Conservation (phyloP, 35 echinoderm and acorn worm species). For the Strongylocentrotus purpuratus region DNA sequence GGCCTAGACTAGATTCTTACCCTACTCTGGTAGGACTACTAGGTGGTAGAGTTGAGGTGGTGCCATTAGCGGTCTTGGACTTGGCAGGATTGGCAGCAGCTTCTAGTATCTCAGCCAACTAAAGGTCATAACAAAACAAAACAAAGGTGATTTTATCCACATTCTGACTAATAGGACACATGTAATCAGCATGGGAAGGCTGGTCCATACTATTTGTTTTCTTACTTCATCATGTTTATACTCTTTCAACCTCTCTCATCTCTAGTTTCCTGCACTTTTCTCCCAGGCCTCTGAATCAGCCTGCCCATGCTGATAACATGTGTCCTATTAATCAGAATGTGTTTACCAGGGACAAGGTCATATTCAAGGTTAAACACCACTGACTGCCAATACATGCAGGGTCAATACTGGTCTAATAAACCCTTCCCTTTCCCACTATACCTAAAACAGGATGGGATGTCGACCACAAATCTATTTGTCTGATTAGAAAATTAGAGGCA, state of each 20-base stretch:
- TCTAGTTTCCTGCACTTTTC: neutral
- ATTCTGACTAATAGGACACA: too few relatives aligned
- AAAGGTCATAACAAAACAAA: neutral
- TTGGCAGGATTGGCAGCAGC: slow-evolving; percentile 38
- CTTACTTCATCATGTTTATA: too few relatives aligned
- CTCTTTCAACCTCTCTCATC: too few relatives aligned
- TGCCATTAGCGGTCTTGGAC: slow-evolving; percentile 18
- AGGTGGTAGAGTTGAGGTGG: slow-evolving; percentile 1
- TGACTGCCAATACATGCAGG: too few relatives aligned
- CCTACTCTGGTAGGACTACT: slow-evolving; percentile 10
- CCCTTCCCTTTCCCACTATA: too few relatives aligned
- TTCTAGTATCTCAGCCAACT: slow-evolving; percentile 42
- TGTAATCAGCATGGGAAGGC: too few relatives aligned
- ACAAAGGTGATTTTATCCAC: neutral
- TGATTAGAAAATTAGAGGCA: too few relatives aligned
- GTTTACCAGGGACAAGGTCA: neutral
- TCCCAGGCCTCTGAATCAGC: neutral
- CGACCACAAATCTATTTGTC: too few relatives aligned
- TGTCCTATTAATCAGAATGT: neutral
- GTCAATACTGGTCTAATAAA: too few relatives aligned
- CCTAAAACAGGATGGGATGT: too few relatives aligned
- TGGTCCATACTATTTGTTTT: too few relatives aligned
- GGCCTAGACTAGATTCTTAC: neutral
- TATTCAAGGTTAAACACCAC: neutral
- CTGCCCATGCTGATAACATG: neutral